Evolutionary conservation across 2,888 invertebrate species (phyloP), one percentile per base, ranked within the genome.

Genomic region (Aradus depressus): DNA sequence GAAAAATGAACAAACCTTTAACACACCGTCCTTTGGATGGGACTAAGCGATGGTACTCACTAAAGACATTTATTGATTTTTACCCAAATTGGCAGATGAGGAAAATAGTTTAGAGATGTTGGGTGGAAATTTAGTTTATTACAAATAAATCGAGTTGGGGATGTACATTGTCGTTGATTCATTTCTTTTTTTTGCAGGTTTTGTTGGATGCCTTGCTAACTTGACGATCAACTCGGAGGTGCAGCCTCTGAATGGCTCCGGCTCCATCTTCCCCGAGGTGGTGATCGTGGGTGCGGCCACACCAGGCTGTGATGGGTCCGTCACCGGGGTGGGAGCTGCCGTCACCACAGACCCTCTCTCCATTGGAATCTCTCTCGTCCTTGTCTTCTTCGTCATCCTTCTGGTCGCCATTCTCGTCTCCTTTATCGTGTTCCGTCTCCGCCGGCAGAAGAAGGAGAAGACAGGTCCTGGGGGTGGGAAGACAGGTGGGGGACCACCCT

Each of bases 301-400:
- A 38, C 70, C 70, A 48, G 88, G 88, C 14, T 92, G 92, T 64
- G 39, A 55, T 76, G 84, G 80, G 44, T 76, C 80, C 3, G 76
- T 84, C 52, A 37, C 37, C 25, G 85, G 84, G 21, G 76, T 83
- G 31, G 86, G 86, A 22, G 76, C 82, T 2, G 79, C 82, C 0
- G 80, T 84, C 59, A 81, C 82, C 3, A 81, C 89, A 2, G 87
- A 89, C 70, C 91, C 91, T 0, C 71, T 95, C 6, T 89, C 87
- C 63, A 89, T 93, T 55, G 95, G 93, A 48, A 84, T 95, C 52
- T 92, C 92, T 1, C 72, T 95, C 26, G 91, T 95, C 18, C 89
- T 93, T 56, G 88, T 90, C 21, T 93, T 96, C 72, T 93, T 96
- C 64, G 84, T 89, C 4, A 84, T 92, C 53, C 71, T 93, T 12